Evolutionary conservation across 2,797 vertebrate genomes (phyloP).

Genomic region (Peromyscus aztecus): DNA sequence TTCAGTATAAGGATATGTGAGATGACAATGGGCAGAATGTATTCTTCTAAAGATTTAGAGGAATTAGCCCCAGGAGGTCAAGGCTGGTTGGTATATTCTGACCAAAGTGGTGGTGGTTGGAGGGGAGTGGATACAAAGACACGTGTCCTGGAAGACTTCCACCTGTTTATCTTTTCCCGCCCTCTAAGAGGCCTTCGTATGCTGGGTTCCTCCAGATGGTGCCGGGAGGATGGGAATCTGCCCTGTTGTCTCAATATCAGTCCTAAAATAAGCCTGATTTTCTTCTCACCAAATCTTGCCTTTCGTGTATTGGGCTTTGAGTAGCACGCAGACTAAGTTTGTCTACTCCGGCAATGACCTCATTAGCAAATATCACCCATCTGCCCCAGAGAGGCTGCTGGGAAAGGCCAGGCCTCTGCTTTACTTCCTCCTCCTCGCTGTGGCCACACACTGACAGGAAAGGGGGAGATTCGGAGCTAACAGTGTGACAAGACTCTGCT

Average conservation of each 20-base stretch:
- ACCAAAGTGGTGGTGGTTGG: neutral
- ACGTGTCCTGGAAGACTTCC: neutral
- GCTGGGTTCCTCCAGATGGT: neutral
- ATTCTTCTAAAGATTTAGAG: neutral
- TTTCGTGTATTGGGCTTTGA: neutral
- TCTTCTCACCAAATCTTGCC: neutral
- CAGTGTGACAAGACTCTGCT: neutral
- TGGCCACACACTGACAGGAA: neutral
- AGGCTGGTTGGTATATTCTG: too few relatives aligned
- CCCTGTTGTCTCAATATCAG: neutral
- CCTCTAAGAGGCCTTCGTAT: neutral
- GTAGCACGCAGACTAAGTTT: neutral
- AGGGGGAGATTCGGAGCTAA: neutral
- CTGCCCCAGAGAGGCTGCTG: neutral
- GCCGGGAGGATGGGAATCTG: neutral
- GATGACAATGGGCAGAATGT: neutral
- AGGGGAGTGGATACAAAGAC: neutral
- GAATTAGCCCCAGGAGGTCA: neutral
- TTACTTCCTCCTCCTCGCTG: neutral
- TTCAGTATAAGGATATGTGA: neutral
- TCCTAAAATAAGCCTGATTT: slow-evolving; percentile 3
- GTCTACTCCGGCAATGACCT: neutral
- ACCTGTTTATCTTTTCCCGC: neutral
- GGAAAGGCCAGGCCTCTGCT: neutral
- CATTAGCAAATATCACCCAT: neutral